Evolutionary conservation across 2,888 invertebrate species (phyloP), one percentile per base, ranked within the genome.

Genomic region (Anodontia alba): DNA sequence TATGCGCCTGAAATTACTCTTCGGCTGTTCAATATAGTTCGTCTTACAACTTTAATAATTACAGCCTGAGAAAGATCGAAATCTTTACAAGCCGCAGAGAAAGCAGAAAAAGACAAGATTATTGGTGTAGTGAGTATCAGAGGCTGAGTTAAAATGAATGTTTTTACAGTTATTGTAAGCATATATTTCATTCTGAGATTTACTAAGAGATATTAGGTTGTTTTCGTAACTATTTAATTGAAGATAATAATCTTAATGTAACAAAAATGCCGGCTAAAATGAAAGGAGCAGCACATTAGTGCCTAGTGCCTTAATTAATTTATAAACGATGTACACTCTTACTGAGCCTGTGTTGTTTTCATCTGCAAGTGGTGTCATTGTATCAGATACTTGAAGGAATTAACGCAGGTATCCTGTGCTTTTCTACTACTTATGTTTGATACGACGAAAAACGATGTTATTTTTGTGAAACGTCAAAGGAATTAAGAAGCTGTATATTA

Each of bases 1-100:
- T 62, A 62, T 33, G 33, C 33, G 62, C 62, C 15, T 62, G 62
- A 62, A 62, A 62, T 62, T 62, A 33, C 62, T 62, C 62, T 17
- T 62, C 29, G 29, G 62, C 20, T 33, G 62, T 33, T 62, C 62
- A 62, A 62, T 62, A 62, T 23, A 62, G 33, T 62, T 33, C 33
- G 29, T 54, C 54, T 54, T 54, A 26, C 26, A 54, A 38, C 38
- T 38, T 38, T 38, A 38, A 57, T 57, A 62, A 62, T 62, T 29
- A n/a, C 31, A 62, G 62, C 3, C 33, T 17, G 1, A 33, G 33
- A 62, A 20, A 31, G 62, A 62, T 62, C 62, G 62, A 62, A 62
- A 31, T 62, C 33, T 62, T 8, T 62, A 33, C 23, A 23, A 62
- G 62, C 3, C 38, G 12, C 38, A 38, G 5, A 8, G 38, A 12